A percentile compares a stretch with the other conserved stretches of the same genome.
These are phyloP conservation scores for Sebastes umbrosus DNA, from an alignment of 2,797 vertebrate genomes.

Conservation along the genomic window DNA sequence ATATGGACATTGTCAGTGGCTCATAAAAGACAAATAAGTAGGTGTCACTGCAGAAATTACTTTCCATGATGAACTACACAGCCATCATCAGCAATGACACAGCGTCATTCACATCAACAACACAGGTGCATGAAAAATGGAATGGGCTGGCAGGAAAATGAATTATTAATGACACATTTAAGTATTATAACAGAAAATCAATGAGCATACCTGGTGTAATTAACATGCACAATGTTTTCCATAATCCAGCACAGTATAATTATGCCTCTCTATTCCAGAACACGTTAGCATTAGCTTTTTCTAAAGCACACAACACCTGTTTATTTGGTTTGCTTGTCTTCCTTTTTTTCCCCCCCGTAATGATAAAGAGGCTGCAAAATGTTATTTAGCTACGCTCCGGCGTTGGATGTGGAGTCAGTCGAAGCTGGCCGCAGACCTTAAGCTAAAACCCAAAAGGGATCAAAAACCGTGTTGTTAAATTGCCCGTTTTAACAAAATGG, in stretches of 20 bases:
- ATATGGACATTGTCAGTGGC: conserved; percentile 62
- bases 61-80: conserved; percentile 68
- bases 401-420: conserved; percentile 56
- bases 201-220: conserved; percentile 88
- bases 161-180: conserved; percentile 90
- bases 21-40: conserved; percentile 79
- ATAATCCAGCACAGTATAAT: conserved; percentile 86
- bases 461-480: conserved; percentile 35
- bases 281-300: conserved; percentile 84
- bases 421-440: conserved; percentile 63
- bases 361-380: conserved; percentile 72
- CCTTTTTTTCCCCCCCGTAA: conserved; percentile 35
- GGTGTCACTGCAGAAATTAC: conserved; percentile 71
- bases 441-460: conserved; percentile 58
- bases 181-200: conserved; percentile 89
- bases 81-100: conserved; percentile 71
- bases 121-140: conserved; percentile 86
- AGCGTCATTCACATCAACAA: conserved; percentile 80
- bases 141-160: conserved; percentile 81
- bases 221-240: conserved; percentile 86
- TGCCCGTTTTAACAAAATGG: conserved; percentile 27
- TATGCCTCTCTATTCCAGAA: conserved; percentile 85
- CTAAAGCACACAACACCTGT: conserved; percentile 86
- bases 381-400: conserved; percentile 58
- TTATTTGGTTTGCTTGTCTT: conserved; percentile 82